These are phyloP conservation scores for Colius striatus DNA, from an alignment of 2,113 vertebrate species.

Conservation along the genomic window DNA sequence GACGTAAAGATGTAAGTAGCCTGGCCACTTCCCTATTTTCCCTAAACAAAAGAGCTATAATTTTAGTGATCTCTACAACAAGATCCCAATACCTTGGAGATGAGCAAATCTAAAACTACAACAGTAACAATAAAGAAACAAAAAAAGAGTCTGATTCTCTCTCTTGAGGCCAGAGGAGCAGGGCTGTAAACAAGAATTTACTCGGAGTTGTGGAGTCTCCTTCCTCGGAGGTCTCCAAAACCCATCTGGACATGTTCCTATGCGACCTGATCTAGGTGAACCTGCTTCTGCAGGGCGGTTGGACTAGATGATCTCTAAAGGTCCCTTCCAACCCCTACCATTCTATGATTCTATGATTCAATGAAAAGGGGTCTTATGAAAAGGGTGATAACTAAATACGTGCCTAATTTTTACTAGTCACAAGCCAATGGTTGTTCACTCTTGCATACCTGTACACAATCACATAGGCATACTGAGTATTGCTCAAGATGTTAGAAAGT, in stretches of 20 bases:
- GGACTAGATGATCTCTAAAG: no score
- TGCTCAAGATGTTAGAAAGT: not conserved
- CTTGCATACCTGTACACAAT: not conserved
- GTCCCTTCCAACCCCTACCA: no score
- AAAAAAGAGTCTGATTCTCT: not conserved
- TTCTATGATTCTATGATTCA: no score
- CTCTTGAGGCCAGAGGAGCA: not conserved
- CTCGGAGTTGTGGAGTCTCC: no score
- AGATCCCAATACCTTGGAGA: conserved; percentile 25
- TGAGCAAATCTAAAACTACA: conserved; percentile 42
- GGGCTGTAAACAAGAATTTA: not conserved
- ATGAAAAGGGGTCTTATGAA: not conserved
- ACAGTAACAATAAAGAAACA: not conserved
- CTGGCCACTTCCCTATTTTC: not conserved
- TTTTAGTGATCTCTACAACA: conserved; percentile 65
- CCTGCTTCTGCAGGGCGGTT: no score
- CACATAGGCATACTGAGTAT: not conserved
- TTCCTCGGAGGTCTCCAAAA: no score
- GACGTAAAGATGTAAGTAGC: conserved; percentile 37
- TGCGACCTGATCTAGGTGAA: no score
- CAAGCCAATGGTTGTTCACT: not conserved
- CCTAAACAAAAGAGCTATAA: conserved; percentile 49
- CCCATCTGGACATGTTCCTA: no score
- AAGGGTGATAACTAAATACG: not conserved
- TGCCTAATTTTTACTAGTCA: conserved; percentile 5